Evolutionary conservation across 2,888 invertebrate species (phyloP).

Genomic region (Argyresthia goedartella): DNA sequence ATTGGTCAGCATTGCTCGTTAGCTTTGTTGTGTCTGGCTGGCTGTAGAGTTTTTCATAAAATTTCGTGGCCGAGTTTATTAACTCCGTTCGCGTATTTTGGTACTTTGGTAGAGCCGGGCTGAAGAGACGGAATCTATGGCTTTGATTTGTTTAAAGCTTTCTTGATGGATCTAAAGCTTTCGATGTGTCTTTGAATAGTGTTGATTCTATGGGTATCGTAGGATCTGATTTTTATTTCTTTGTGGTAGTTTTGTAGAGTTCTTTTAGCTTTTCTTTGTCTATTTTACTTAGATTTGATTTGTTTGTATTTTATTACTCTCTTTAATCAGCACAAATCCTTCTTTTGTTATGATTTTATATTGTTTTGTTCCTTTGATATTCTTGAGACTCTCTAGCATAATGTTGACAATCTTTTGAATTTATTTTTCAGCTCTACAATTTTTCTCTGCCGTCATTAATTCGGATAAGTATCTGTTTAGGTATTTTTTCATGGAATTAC

Average conservation of each 20-base stretch:
- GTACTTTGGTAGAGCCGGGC: constrained; percentile 1
- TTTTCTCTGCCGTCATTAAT: neutral
- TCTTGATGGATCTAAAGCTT: constrained; percentile 8
- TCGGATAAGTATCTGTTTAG: constrained; percentile 1
- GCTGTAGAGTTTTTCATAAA: constrained; percentile 9
- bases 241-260: constrained; percentile 7
- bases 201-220: constrained; percentile 7
- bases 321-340: constrained; percentile 5
- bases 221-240: constrained; percentile 6
- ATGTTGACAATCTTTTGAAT: neutral
- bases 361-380: neutral
- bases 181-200: constrained; percentile 9
- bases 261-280: constrained; percentile 8
- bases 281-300: constrained; percentile 5
- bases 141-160: constrained; percentile 8
- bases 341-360: constrained; percentile 7
- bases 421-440: neutral
- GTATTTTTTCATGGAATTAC: neutral
- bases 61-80: constrained; percentile 7
- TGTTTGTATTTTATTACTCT: constrained; percentile 7
- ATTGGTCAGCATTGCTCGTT: neutral
- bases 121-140: constrained; percentile 5
- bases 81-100: constrained; percentile 10
- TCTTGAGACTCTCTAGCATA: neutral
- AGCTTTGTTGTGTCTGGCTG: neutral